Evolutionary conservation across 1,140 invertebrate species (phyloP).

Genomic region (Chironomus tepperi): DNA sequence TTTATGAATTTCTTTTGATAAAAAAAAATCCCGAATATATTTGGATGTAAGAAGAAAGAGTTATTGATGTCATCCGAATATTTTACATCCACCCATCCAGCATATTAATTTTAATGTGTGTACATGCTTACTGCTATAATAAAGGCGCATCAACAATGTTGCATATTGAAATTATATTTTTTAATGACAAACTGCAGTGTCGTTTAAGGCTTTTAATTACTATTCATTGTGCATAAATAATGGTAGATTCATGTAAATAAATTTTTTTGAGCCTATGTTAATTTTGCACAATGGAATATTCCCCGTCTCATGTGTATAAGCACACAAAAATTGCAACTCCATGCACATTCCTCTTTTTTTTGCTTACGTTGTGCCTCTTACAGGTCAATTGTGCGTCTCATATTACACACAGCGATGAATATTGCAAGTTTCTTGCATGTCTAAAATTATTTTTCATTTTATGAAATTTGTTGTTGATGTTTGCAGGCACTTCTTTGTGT

Average conservation of each 20-base stretch:
- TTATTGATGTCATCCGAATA: no score
- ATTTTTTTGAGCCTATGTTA: neutral
- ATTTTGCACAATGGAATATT: no score
- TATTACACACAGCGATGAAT: neutral
- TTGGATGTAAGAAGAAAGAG: no score
- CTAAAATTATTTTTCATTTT: neutral
- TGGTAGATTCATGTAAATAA: neutral
- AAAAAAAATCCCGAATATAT: no score
- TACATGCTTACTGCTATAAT: no score
- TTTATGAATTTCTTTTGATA: no score
- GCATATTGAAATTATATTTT: neutral
- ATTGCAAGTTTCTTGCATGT: neutral
- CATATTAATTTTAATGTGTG: no score
- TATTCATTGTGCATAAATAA: neutral
- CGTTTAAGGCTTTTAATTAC: constrained; percentile 7
- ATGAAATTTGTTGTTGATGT: no score
- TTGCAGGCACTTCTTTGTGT: neutral
- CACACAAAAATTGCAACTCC: neutral
- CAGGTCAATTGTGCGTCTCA: constrained; percentile 11
- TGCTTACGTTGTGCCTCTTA: neutral
- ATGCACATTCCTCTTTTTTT: neutral
- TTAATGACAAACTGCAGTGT: neutral
- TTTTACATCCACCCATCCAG: no score
- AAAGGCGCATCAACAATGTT: neutral
- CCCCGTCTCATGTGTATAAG: neutral